A percentile compares a stretch with the other conserved stretches of the same genome.
Evolutionary conservation across 2,113 vertebrate genomes (phyloP).

Genomic region (Rhinopithecus roxellana): DNA sequence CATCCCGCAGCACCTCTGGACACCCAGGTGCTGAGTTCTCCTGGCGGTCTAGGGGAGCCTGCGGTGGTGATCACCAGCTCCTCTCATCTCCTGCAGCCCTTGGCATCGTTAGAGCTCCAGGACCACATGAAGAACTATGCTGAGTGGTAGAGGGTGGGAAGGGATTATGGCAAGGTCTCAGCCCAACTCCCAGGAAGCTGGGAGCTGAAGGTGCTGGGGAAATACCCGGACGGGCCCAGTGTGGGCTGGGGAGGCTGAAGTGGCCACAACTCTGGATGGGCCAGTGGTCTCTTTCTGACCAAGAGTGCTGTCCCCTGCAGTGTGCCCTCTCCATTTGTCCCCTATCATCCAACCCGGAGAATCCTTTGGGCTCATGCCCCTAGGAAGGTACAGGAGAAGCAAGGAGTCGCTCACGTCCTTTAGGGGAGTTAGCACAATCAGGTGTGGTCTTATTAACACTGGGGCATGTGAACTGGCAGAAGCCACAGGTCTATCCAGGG

Average conservation of each 20-base stretch:
- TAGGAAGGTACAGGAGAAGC: neutral
- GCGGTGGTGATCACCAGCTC: neutral
- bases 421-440: neutral
- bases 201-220: neutral
- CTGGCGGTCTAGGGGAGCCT: rapidly evolving
- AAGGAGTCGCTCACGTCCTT: neutral
- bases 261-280: neutral
- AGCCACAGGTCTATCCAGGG: neutral
- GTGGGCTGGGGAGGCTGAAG: neutral
- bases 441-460: neutral
- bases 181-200: neutral
- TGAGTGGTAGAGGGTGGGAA: neutral
- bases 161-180: neutral
- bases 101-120: neutral
- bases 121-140: neutral
- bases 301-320: neutral
- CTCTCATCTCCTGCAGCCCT: neutral
- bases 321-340: neutral
- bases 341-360: neutral
- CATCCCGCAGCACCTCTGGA: neutral
- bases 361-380: neutral
- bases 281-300: neutral
- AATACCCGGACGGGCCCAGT: neutral
- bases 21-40: neutral
- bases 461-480: neutral